Percentiles rank a stretch among this genome's conserved stretches.
Conservation (phyloP, 2,797 vertebrate genomes). For the Peromyscus eremicus region DNA sequence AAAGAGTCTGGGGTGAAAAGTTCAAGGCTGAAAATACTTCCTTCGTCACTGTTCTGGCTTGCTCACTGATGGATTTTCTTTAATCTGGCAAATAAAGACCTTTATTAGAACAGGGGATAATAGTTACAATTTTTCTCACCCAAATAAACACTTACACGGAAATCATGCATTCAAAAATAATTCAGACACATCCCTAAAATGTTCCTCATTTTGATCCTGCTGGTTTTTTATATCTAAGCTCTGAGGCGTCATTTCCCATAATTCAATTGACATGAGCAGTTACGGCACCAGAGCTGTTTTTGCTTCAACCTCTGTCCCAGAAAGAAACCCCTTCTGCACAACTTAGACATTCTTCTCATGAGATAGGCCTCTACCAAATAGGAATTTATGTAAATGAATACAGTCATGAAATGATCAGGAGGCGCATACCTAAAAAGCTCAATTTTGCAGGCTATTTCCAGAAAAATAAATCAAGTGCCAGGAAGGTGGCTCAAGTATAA, state of each 20-base stretch:
- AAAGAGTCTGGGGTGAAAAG: conserved; percentile 70
- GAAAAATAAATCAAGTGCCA: background rate
- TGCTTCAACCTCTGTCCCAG: background rate
- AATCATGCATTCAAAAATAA: conserved; percentile 16
- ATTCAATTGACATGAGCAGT: conserved; percentile 47
- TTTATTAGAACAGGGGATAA: conserved; percentile 54
- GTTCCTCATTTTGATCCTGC: background rate
- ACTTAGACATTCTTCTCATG: conserved; percentile 32
- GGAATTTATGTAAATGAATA: conserved; percentile 15
- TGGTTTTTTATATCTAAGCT: background rate
- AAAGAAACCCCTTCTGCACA: background rate
- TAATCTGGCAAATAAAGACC: conserved; percentile 53
- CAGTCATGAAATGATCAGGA: background rate
- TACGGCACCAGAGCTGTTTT: background rate
- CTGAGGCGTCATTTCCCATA: background rate
- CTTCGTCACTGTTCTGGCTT: conserved; percentile 42
- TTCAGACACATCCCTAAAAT: background rate
- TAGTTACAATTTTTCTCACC: conserved; percentile 30
- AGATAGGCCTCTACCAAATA: background rate
- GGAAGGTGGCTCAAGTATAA: background rate
- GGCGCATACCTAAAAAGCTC: background rate
- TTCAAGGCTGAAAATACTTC: conserved; percentile 64
- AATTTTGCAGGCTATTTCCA: conserved; percentile 12
- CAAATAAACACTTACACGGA: conserved; percentile 59
- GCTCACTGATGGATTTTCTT: conserved; percentile 50